phyloP scores from a whole-genome alignment of 2,113 vertebrate species.

The Cephalopholis sonnerati region DNA sequence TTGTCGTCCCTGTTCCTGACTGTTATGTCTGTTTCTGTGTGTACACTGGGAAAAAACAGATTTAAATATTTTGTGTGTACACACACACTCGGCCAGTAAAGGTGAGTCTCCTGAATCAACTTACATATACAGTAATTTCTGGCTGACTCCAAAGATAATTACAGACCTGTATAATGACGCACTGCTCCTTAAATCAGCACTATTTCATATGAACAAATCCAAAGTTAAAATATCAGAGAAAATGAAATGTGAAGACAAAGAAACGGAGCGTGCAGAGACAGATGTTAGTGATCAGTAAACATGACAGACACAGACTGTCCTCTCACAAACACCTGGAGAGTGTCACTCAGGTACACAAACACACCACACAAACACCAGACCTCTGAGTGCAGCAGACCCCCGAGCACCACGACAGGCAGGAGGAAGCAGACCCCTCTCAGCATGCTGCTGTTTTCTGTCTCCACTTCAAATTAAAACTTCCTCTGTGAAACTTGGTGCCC shows the following conservation, averaged over 20 bases:
- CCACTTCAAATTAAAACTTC: constrained; percentile 4
- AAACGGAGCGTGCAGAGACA: constrained; percentile 22
- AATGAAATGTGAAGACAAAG: not conserved
- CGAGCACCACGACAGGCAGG: constrained; percentile 45
- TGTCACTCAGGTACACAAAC: not conserved
- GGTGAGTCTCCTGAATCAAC: not conserved
- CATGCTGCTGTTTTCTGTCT: constrained; percentile 36
- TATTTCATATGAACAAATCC: not conserved
- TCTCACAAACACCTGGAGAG: constrained; percentile 5
- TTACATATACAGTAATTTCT: not conserved
- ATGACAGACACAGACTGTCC: not conserved
- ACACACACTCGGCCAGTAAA: no score
- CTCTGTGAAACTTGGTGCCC: not conserved
- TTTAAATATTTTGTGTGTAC: no score
- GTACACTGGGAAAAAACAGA: no score
- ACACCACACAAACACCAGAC: constrained; percentile 31
- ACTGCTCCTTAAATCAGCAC: not conserved
- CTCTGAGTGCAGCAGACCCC: constrained; percentile 71
- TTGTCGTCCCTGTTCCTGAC: no score
- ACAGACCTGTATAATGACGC: not conserved
- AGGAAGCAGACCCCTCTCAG: constrained; percentile 21
- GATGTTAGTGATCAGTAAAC: not conserved
- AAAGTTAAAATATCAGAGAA: not conserved
- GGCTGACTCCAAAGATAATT: not conserved
- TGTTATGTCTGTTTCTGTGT: no score